Evolutionary conservation across 2,888 invertebrate species (phyloP).

Genomic region (Sarcophaga rosellei): DNA sequence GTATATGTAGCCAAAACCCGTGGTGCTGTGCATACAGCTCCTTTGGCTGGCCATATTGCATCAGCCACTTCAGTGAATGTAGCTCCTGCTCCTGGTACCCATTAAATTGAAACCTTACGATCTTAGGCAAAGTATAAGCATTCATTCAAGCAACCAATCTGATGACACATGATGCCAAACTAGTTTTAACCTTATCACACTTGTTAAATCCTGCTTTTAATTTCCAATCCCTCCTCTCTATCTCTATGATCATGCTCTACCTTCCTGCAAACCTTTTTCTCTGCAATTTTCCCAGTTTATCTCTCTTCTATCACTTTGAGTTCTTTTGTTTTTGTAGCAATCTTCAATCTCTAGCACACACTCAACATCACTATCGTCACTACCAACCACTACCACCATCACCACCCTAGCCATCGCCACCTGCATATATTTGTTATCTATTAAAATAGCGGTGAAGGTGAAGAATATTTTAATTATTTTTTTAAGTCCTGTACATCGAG

Average conservation of each 20-base stretch:
- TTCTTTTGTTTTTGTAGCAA: constrained; percentile 12
- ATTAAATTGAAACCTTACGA: constrained; percentile 61
- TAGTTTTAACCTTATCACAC: constrained; percentile 49
- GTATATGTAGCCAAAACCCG: constrained; percentile 80
- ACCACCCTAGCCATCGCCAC: constrained; percentile 1
- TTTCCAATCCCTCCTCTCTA: constrained; percentile 11
- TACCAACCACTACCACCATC: background rate
- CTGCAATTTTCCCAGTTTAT: background rate
- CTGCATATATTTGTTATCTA: constrained; percentile 10
- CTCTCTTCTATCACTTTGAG: constrained; percentile 21
- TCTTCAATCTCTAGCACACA: constrained; percentile 41
- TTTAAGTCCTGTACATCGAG: constrained; percentile 66
- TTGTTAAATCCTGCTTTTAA: background rate
- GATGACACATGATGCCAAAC: constrained; percentile 67
- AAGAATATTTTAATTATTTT: background rate
- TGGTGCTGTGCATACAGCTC: constrained; percentile 80
- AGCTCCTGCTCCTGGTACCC: constrained; percentile 80
- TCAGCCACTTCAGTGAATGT: constrained; percentile 80
- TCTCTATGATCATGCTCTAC: background rate
- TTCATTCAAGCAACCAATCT: constrained; percentile 21
- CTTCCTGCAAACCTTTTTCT: background rate
- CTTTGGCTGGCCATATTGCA: constrained; percentile 79
- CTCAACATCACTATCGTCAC: constrained; percentile 10
- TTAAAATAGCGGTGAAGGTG: background rate
- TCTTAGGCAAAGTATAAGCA: constrained; percentile 16